Evolutionary conservation across 2,113 vertebrate genomes (phyloP), one percentile per base, ranked within the genome.

Genomic region (Suricata suricatta): DNA sequence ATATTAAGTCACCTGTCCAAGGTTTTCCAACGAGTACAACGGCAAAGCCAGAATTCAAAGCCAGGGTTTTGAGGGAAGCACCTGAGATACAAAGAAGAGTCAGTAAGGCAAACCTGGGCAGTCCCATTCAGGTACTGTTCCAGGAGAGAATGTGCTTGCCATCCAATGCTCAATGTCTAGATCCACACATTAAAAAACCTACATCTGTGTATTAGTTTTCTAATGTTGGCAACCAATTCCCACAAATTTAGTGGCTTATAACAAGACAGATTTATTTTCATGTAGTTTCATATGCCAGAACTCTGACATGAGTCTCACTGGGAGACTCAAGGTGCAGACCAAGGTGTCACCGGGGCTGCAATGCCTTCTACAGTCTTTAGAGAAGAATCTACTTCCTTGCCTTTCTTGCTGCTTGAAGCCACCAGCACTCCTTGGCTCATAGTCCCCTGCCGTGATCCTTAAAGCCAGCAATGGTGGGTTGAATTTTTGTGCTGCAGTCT

Each of bases 31-130:
- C 12, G 80, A 88, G 66, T 79, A 90, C 92, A 97, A 79, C 5
- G 31, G 74, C 50, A 90, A 86, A 87, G 38, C 0, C 77, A 93
- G 31, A 95, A 76, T 69, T 93, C 35, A 96, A 88, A 92, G 17
- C 5, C 79, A 94, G 54, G 35, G 41, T 41, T 85, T 93, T 95
- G 44, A 90, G 64, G 81, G 95, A 57, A 19, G 68, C 47, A 79
- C 27, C 25, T 35, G 68, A 64, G 27, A 85, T 27, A 79, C 2
- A 88, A 84, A 86, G 35, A 69, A 63, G 14, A 87, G 41, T 14
- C 29, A 89, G 31, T 13, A 33, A 90, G 31, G 35, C 47, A 95
- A 96, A 94, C 14, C 41, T 2, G 89, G 11, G 17, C 25, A 66
- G 38, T 10, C 50, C 38, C 9, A 69, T 3, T 52, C 35, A 64